A percentile compares a stretch with the other conserved stretches of the same genome.
phyloP scores from a whole-genome alignment of 1,140 invertebrate species.

The Vanessa atalanta region DNA sequence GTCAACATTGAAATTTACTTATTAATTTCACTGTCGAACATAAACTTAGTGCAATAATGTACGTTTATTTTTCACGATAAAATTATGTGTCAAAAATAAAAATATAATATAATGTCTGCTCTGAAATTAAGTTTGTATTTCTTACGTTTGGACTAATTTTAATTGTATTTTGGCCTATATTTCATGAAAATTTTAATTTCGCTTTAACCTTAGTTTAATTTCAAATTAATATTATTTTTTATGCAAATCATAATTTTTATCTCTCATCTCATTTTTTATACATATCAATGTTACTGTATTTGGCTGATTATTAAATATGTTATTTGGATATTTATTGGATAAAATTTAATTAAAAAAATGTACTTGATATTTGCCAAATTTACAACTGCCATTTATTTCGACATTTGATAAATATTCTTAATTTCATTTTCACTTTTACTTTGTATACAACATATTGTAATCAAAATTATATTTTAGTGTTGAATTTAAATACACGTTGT shows the following conservation, averaged over 20 bases:
- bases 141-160: not conserved
- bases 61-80: too few relatives aligned
- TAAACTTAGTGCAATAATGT: too few relatives aligned
- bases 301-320: not conserved
- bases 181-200: slow-evolving; percentile 4
- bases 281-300: slow-evolving; percentile 2
- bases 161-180: slow-evolving; percentile 18
- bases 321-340: slow-evolving; percentile 2
- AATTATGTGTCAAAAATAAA: too few relatives aligned
- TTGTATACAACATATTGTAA: slow-evolving; percentile 62
- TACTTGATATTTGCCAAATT: slow-evolving; percentile 61
- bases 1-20: too few relatives aligned
- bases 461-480: slow-evolving; percentile 74
- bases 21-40: too few relatives aligned
- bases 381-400: slow-evolving; percentile 70
- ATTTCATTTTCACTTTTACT: slow-evolving; percentile 58
- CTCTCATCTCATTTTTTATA: not conserved
- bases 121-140: not conserved
- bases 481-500: slow-evolving; percentile 75
- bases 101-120: too few relatives aligned
- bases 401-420: slow-evolving; percentile 42
- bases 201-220: slow-evolving; percentile 2
- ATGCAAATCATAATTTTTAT: not conserved
- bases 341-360: slow-evolving; percentile 34
- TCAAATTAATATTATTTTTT: not conserved